phyloP scores from a whole-genome alignment of 2,888 invertebrate genomes.

The Caenorhabditis afra region DNA sequence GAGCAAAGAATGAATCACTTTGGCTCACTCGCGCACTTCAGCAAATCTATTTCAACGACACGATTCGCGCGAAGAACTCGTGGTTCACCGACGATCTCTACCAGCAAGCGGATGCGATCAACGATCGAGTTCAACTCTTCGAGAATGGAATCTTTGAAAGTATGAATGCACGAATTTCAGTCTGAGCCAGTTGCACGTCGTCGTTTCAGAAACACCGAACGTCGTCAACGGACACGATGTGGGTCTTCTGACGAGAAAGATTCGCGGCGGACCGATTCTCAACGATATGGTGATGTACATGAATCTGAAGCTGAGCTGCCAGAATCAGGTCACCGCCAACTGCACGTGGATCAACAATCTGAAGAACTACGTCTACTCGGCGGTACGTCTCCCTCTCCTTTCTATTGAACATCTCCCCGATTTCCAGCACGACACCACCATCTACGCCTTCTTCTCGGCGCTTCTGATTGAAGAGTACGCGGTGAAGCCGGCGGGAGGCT shows the following conservation, averaged over 20 bases:
- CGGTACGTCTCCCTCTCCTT: slow-evolving; percentile 44
- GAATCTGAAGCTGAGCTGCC: slow-evolving; percentile 61
- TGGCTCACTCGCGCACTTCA: slow-evolving; percentile 1
- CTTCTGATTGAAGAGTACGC: slow-evolving; percentile 61
- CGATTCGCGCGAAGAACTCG: slow-evolving; percentile 28
- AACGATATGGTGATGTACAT: slow-evolving; percentile 68
- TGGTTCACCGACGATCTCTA: slow-evolving; percentile 62
- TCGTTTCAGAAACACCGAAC: slow-evolving; percentile 52
- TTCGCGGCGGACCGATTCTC: slow-evolving; percentile 58
- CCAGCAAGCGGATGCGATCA: slow-evolving; percentile 45
- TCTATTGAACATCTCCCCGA: too few relatives aligned
- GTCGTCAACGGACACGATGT: slow-evolving; percentile 51
- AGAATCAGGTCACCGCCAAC: slow-evolving; percentile 30
- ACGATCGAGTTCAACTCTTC: slow-evolving; percentile 63
- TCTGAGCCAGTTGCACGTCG: background rate
- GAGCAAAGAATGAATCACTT: background rate
- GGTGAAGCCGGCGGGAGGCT: slow-evolving; percentile 62
- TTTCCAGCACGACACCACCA: slow-evolving; percentile 69
- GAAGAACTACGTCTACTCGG: slow-evolving; percentile 69
- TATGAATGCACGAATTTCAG: background rate
- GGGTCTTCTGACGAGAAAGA: slow-evolving; percentile 33
- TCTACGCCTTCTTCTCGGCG: slow-evolving; percentile 68
- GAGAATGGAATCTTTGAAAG: slow-evolving; percentile 68
- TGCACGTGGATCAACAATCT: slow-evolving; percentile 66
- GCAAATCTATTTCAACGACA: slow-evolving; percentile 58